Evolutionary conservation across 2,888 invertebrate species (phyloP).

Genomic region (Cheilosia soror): DNA sequence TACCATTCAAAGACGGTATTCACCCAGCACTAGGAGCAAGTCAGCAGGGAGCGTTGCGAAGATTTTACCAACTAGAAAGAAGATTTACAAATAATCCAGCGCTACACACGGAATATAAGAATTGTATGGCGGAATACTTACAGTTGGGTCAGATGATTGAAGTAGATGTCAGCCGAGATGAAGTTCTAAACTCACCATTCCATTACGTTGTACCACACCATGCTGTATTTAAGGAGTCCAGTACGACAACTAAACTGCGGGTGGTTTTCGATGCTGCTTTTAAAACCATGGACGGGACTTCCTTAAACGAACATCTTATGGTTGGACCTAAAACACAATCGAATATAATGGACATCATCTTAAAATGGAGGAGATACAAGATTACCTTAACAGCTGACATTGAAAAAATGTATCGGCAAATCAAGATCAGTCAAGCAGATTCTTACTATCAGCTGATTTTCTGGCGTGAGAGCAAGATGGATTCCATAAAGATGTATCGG

Average conservation of each 20-base stretch:
- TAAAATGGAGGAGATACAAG: constrained; percentile 16
- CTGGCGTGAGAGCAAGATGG: background rate
- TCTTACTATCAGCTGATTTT: constrained; percentile 9
- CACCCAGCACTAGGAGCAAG: constrained; percentile 17
- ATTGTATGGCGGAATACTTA: constrained; percentile 22
- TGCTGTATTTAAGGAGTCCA: constrained; percentile 40
- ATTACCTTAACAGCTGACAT: constrained; percentile 24
- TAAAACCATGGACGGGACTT: constrained; percentile 17
- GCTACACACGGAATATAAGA: background rate
- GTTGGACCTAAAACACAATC: constrained; percentile 15
- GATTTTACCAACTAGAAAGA: constrained; percentile 7
- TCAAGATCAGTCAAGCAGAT: background rate
- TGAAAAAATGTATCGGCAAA: constrained; percentile 22
- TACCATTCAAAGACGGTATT: constrained; percentile 18
- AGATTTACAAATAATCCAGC: constrained; percentile 7
- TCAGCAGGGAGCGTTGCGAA: constrained; percentile 3
- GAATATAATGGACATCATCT: background rate
- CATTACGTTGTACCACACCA: constrained; percentile 34
- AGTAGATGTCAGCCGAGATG: constrained; percentile 17
- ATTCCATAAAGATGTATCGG: constrained; percentile 8
- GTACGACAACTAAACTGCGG: constrained; percentile 17
- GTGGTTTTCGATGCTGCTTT: constrained; percentile 31
- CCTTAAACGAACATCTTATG: constrained; percentile 25
- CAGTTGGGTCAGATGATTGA: constrained; percentile 21
- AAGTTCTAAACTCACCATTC: constrained; percentile 13